Percentiles rank a stretch among this genome's conserved stretches.
Evolutionary conservation across 2,888 invertebrate species (phyloP).

Genomic region (Amphimallon solstitiale): DNA sequence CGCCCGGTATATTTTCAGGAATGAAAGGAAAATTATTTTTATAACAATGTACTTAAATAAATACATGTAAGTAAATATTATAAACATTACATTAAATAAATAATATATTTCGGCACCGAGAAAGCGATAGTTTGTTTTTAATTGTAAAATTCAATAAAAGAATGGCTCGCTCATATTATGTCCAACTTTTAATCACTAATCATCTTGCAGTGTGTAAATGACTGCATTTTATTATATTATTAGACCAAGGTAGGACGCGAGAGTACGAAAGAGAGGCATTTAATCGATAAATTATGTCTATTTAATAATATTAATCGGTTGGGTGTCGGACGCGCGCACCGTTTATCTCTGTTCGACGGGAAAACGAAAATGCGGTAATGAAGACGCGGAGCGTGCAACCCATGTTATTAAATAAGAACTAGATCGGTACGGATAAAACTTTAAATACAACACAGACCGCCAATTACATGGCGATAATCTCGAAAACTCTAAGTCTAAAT

Average conservation of each 20-base stretch:
- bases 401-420: slow-evolving; percentile 38
- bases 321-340: slow-evolving; percentile 31
- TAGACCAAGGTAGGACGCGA: slow-evolving; percentile 24
- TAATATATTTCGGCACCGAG: no score
- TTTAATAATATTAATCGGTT: slow-evolving; percentile 39
- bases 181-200: slow-evolving; percentile 18
- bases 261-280: slow-evolving; percentile 24
- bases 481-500: slow-evolving; percentile 41
- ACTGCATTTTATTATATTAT: slow-evolving; percentile 23
- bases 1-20: no score
- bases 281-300: slow-evolving; percentile 41
- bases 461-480: slow-evolving; percentile 40
- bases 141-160: no score
- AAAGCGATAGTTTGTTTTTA: no score
- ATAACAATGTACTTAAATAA: no score
- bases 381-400: slow-evolving; percentile 36
- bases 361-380: slow-evolving; percentile 36
- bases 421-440: slow-evolving; percentile 37
- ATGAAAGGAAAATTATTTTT: no score
- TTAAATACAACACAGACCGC: slow-evolving; percentile 39
- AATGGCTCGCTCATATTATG: not conserved
- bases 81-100: no score
- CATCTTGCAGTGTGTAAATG: slow-evolving; percentile 19
- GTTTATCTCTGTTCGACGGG: slow-evolving; percentile 26
- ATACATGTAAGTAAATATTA: no score